Conservation (phyloP, 2,797 vertebrate genomes). For the Odontamblyopus lacepedii region DNA sequence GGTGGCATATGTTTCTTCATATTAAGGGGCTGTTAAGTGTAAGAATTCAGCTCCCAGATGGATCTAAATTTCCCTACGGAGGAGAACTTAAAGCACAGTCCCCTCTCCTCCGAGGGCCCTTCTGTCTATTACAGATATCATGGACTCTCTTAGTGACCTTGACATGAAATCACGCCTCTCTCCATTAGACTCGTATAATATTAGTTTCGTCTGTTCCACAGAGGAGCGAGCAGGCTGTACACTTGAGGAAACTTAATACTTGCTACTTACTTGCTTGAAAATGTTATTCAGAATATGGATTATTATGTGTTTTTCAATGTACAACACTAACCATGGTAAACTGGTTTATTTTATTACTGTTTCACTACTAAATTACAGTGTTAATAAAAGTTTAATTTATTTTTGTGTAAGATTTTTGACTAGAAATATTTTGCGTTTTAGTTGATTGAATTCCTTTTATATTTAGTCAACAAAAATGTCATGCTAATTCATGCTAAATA, state of each 20-base stretch:
- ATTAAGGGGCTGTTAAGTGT: slow-evolving; percentile 61
- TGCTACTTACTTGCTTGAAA: slow-evolving; percentile 1
- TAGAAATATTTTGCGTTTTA: too few species aligned
- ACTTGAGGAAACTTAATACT: slow-evolving; percentile 31
- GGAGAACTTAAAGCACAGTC: slow-evolving; percentile 52
- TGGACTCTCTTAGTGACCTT: slow-evolving; percentile 60
- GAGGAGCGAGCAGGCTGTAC: slow-evolving; percentile 3
- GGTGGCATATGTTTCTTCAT: slow-evolving; percentile 68
- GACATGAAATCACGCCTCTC: slow-evolving; percentile 34
- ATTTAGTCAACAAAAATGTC: too few species aligned
- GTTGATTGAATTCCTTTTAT: too few species aligned
- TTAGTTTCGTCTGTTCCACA: slow-evolving; percentile 22
- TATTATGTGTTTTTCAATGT: slow-evolving; percentile 8
- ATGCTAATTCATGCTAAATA: too few species aligned
- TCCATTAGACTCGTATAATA: slow-evolving; percentile 41
- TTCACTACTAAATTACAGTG: neutral
- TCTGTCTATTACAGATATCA: slow-evolving; percentile 50
- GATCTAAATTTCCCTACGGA: slow-evolving; percentile 67
- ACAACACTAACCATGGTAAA: too few species aligned
- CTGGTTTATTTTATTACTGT: too few species aligned
- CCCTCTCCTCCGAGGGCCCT: slow-evolving; percentile 35
- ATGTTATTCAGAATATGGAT: slow-evolving; percentile 22
- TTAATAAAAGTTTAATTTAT: too few species aligned
- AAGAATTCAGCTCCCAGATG: slow-evolving; percentile 65
- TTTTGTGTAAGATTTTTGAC: too few species aligned